phyloP scores from a whole-genome alignment of 2,888 invertebrate genomes.

The Dryobotodes eremita region DNA sequence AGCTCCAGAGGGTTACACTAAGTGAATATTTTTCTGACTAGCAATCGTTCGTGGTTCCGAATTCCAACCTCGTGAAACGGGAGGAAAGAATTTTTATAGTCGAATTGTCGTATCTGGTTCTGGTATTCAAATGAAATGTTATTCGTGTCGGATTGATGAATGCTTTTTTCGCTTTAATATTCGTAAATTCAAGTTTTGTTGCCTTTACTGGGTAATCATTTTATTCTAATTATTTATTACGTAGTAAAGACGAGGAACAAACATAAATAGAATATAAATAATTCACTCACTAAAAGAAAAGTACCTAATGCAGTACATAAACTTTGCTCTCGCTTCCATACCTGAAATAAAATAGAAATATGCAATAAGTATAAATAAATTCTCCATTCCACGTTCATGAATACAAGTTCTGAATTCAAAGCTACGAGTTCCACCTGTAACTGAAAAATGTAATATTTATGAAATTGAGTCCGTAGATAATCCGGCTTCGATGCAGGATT shows the following conservation, averaged over 20 bases:
- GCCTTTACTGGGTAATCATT: background rate
- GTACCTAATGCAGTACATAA: background rate
- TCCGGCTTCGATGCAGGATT: slow-evolving; percentile 6
- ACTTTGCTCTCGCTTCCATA: background rate
- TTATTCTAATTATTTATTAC: background rate
- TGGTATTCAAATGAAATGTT: slow-evolving; percentile 28
- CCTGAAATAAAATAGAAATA: slow-evolving; percentile 35
- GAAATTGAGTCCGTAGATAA: slow-evolving; percentile 33
- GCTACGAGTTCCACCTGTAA: slow-evolving; percentile 51
- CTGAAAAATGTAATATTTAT: slow-evolving; percentile 46
- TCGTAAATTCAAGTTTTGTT: background rate
- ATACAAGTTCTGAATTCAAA: slow-evolving; percentile 62
- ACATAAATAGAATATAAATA: background rate
- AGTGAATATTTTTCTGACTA: slow-evolving; percentile 79
- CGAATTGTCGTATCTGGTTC: slow-evolving; percentile 26
- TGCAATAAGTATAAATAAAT: slow-evolving; percentile 33
- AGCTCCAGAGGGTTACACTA: slow-evolving; percentile 67
- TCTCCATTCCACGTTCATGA: slow-evolving; percentile 43
- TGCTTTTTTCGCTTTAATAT: background rate
- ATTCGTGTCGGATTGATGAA: background rate
- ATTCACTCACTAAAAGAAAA: background rate
- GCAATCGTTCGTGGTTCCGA: slow-evolving; percentile 59
- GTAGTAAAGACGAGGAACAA: background rate
- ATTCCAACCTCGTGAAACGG: slow-evolving; percentile 49
- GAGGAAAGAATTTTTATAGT: slow-evolving; percentile 31